These are phyloP conservation scores for Diprion similis DNA, from an alignment of 1,140 invertebrate species.

Conservation along the genomic window DNA sequence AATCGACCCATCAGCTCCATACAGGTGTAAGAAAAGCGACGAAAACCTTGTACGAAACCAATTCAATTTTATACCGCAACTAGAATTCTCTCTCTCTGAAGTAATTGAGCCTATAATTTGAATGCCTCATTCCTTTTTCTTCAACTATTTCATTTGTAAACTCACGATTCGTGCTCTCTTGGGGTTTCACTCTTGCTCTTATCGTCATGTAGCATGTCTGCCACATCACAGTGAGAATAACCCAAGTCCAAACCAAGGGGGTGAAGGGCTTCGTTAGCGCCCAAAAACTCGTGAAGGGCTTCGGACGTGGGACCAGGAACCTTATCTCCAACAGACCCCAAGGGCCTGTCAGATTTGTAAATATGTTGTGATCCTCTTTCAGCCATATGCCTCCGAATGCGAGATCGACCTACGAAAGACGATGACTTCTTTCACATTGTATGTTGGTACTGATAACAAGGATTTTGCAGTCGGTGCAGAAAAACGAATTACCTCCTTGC, in stretches of 20 bases:
- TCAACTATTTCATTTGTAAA: not conserved
- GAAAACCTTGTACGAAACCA: conserved; percentile 37
- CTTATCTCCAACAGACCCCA: conserved; percentile 40
- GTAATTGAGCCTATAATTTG: not conserved
- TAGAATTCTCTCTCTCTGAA: not conserved
- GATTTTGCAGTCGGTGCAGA: no score
- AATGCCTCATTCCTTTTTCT: not conserved
- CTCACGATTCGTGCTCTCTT: conserved; percentile 41
- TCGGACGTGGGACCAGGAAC: conserved; percentile 51
- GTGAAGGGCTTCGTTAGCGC: conserved; percentile 47
- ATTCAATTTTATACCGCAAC: not conserved
- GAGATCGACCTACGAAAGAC: conserved; percentile 38
- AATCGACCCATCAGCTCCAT: conserved; percentile 46
- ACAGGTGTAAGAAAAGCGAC: conserved; percentile 37
- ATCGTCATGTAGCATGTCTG: conserved; percentile 34
- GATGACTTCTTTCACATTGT: not conserved
- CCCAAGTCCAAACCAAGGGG: conserved; percentile 35
- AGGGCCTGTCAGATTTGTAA: conserved; percentile 39
- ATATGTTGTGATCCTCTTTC: conserved; percentile 30
- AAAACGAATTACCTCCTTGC: conserved; percentile 30
- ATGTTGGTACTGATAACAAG: no score
- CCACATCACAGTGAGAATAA: conserved; percentile 30
- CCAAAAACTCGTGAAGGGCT: conserved; percentile 44
- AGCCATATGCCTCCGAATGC: conserved; percentile 48
- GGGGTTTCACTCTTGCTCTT: conserved; percentile 38